These are phyloP conservation scores for Drosophila eugracilis DNA, from an alignment of 1,140 invertebrate genomes.

Conservation along the genomic window DNA sequence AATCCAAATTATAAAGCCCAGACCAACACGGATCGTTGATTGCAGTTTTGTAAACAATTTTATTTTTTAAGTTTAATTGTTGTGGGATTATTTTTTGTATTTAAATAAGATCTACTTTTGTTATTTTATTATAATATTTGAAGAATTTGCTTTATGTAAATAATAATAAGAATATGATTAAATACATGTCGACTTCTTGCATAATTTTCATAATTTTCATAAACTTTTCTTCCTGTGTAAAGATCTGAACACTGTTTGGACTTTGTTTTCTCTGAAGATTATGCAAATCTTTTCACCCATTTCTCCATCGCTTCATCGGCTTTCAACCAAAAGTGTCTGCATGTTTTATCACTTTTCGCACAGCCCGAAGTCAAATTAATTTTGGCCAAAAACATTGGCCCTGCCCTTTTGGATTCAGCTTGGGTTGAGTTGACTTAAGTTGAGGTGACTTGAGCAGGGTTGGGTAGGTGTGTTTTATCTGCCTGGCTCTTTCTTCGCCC, in stretches of 20 bases:
- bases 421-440: conserved; percentile 38
- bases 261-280: conserved; percentile 24
- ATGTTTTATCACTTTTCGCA: conserved; percentile 57
- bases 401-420: conserved; percentile 30
- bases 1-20: conserved; percentile 41
- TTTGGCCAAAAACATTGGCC: conserved; percentile 46
- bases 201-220: background rate
- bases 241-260: too few relatives aligned
- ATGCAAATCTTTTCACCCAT: conserved; percentile 33
- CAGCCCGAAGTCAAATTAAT: conserved; percentile 67
- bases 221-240: background rate
- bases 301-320: conserved; percentile 24
- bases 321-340: conserved; percentile 56
- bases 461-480: conserved; percentile 56
- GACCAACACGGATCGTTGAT: conserved; percentile 32
- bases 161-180: too few relatives aligned
- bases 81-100: background rate
- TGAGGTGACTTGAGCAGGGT: conserved; percentile 37
- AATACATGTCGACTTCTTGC: too few relatives aligned
- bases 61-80: conserved; percentile 1
- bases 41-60: conserved; percentile 28
- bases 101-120: too few relatives aligned
- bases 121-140: too few relatives aligned
- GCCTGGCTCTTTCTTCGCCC: conserved; percentile 42
- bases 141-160: too few relatives aligned